phyloP scores from a whole-genome alignment of 2,888 invertebrate genomes.

The Phyllotreta cruciferae region DNA sequence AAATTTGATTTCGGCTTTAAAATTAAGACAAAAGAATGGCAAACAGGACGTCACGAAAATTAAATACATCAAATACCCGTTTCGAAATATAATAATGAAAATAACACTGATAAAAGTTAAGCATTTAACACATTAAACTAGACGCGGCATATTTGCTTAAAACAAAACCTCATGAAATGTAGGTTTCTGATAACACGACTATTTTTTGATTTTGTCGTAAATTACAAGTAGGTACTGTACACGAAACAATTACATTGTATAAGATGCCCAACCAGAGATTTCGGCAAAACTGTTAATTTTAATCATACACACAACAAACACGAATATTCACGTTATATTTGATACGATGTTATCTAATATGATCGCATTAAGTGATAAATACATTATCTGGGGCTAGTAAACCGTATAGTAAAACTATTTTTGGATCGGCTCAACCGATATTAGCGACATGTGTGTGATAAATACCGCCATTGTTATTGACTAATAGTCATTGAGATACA shows the following conservation, averaged over 20 bases:
- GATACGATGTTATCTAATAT: conserved; percentile 3
- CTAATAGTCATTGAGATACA: too few species aligned
- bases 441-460: not conserved
- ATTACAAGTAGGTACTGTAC: conserved; percentile 2
- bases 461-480: too few species aligned
- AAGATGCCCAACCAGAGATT: not conserved
- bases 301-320: not conserved
- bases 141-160: too few species aligned
- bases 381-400: conserved; percentile 15
- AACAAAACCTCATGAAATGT: conserved; percentile 5
- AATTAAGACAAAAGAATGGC: too few species aligned
- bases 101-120: too few species aligned
- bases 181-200: conserved; percentile 5
- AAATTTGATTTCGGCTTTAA: too few species aligned
- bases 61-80: too few species aligned
- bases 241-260: too few species aligned
- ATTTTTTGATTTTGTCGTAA: not conserved
- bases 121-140: too few species aligned
- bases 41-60: too few species aligned
- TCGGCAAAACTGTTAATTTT: not conserved
- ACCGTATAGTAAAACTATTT: conserved; percentile 16
- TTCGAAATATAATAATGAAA: too few species aligned
- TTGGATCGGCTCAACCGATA: not conserved
- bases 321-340: conserved; percentile 6
- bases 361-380: conserved; percentile 13